Percentiles rank a stretch among this genome's conserved stretches.
Evolutionary conservation across 2,888 invertebrate species (phyloP).

Genomic region (Drosophila ezoana): DNA sequence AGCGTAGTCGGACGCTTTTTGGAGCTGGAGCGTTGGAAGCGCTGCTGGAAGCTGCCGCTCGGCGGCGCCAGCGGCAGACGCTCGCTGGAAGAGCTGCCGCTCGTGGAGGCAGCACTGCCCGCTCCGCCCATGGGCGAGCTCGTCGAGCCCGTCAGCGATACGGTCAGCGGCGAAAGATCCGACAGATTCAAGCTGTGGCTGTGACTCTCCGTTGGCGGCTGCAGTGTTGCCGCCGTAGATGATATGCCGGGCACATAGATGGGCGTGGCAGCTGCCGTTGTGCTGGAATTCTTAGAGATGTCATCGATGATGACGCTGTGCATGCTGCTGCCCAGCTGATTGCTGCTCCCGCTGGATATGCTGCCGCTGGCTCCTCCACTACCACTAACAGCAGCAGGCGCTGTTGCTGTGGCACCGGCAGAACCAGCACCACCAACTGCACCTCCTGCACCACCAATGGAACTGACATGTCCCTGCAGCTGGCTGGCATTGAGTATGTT

Average conservation of each 20-base stretch:
- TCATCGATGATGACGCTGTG: conserved; percentile 82
- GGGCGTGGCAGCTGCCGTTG: conserved; percentile 69
- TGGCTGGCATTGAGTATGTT: conserved; percentile 84
- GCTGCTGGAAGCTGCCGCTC: conserved; percentile 87
- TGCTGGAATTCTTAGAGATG: conserved; percentile 79
- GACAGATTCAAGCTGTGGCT: conserved; percentile 46
- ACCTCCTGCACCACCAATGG: conserved; percentile 12
- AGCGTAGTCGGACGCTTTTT: conserved; percentile 85
- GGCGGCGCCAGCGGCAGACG: conserved; percentile 31
- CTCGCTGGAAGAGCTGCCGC: conserved; percentile 14
- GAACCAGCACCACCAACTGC: neutral
- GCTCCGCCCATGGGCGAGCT: conserved; percentile 16
- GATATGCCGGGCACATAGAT: conserved; percentile 81
- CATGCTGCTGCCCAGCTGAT: conserved; percentile 61
- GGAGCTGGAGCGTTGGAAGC: conserved; percentile 89
- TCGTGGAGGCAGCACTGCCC: conserved; percentile 25
- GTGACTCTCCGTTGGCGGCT: conserved; percentile 53
- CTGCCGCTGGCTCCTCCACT: conserved; percentile 8
- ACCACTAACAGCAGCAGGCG: neutral
- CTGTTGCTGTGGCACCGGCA: conserved; percentile 1
- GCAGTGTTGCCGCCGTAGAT: conserved; percentile 68
- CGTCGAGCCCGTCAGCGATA: conserved; percentile 20
- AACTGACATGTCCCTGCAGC: conserved; percentile 76
- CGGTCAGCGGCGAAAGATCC: conserved; percentile 49
- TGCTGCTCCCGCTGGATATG: conserved; percentile 36